Conservation (phyloP, 2,888 invertebrate genomes). For the Tuberolachnus salignus region DNA sequence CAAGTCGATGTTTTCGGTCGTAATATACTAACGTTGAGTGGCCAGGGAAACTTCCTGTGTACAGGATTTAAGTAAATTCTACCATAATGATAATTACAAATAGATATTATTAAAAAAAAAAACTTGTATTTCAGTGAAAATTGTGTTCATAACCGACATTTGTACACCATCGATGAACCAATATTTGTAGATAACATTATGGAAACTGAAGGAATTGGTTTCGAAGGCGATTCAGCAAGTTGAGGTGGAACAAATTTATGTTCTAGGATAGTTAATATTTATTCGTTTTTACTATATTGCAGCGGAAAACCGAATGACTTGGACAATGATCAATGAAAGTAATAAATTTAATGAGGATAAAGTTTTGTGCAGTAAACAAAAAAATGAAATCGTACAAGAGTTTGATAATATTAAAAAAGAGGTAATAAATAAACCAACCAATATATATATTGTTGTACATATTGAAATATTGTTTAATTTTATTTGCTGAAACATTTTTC, state of each 20-base stretch:
- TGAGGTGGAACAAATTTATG: background rate
- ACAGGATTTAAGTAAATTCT: conserved; percentile 23
- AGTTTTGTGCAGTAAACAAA: background rate
- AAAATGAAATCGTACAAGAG: conserved; percentile 5
- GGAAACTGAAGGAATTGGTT: conserved; percentile 26
- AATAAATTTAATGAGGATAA: background rate
- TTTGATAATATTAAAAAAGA: conserved; percentile 32
- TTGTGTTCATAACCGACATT: background rate
- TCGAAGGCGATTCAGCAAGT: background rate
- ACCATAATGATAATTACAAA: background rate
- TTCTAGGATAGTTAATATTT: background rate
- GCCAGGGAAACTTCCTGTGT: conserved; percentile 12
- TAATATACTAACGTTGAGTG: conserved; percentile 26
- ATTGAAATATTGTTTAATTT: no score
- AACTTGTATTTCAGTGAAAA: background rate
- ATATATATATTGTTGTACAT: background rate
- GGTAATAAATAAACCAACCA: background rate
- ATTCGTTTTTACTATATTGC: background rate
- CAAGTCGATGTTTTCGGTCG: background rate
- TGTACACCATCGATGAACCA: background rate
- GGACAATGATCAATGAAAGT: conserved; percentile 12
- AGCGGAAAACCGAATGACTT: conserved; percentile 38
- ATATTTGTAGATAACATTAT: background rate
- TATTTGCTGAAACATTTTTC: no score
- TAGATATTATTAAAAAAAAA: background rate